phyloP scores from a whole-genome alignment of 2,113 vertebrate species.

The Hemibagrus wyckioides region DNA sequence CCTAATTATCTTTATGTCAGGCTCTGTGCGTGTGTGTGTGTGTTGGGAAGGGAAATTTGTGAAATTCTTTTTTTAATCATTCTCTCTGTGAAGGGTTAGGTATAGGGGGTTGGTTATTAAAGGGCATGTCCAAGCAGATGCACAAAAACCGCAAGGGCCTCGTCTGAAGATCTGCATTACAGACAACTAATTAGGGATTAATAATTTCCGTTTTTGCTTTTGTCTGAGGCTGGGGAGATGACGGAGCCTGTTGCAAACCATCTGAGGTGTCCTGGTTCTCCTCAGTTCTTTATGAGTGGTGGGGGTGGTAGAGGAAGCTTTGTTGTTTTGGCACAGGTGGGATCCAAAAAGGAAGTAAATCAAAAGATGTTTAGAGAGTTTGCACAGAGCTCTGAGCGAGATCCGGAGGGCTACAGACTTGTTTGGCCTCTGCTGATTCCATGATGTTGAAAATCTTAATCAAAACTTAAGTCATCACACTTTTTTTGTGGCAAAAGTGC shows the following conservation, averaged over 20 bases:
- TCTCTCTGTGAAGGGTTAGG: slow-evolving; percentile 31
- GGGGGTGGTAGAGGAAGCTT: not conserved
- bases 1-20: slow-evolving; percentile 51
- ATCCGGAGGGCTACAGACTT: not conserved
- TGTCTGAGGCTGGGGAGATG: slow-evolving; percentile 18
- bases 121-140: slow-evolving; percentile 34
- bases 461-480: not conserved
- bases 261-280: slow-evolving; percentile 22
- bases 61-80: slow-evolving; percentile 34
- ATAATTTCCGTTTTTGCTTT: slow-evolving; percentile 52
- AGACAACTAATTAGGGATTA: slow-evolving; percentile 68
- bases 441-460: not conserved
- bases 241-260: not conserved
- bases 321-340: slow-evolving; percentile 43
- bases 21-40: slow-evolving; percentile 20
- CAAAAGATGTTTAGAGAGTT: slow-evolving; percentile 17
- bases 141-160: not conserved
- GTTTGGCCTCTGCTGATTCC: not conserved
- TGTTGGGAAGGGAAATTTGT: slow-evolving; percentile 12
- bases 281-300: slow-evolving; percentile 22
- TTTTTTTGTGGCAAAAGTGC: not conserved
- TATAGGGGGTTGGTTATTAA: slow-evolving; percentile 13
- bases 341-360: slow-evolving; percentile 14
- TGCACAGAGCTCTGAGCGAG: not conserved
- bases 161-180: slow-evolving; percentile 59